Conservation (phyloP, 2,888 invertebrate species). For the Sesamia inferens region DNA sequence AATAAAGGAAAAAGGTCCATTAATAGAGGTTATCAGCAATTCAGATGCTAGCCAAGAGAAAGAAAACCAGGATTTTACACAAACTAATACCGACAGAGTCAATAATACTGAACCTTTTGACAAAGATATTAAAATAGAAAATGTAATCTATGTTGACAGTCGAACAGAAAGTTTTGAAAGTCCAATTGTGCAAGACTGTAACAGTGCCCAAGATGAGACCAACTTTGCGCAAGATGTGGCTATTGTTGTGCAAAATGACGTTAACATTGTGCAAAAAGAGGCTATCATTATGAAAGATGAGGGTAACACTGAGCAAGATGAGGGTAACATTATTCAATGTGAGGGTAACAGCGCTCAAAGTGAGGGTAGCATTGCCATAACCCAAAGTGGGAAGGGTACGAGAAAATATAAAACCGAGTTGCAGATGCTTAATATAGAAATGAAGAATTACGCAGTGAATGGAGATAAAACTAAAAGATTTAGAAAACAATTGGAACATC, state of each 20-base stretch:
- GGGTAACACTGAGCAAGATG: too few species aligned
- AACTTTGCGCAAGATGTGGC: not conserved
- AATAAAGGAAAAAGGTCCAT: not conserved
- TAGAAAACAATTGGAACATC: constrained; percentile 24
- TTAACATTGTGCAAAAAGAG: not conserved
- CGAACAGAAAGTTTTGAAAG: not conserved
- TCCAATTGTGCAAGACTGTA: not conserved
- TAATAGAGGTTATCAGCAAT: not conserved
- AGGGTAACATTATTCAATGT: not conserved
- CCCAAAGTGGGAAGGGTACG: constrained; percentile 1
- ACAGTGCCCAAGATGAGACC: not conserved
- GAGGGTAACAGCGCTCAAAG: not conserved
- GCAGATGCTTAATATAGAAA: constrained; percentile 13
- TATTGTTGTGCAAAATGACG: not conserved
- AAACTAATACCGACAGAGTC: not conserved
- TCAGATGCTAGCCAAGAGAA: not conserved
- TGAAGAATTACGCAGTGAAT: constrained; percentile 10
- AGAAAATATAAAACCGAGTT: constrained; percentile 30
- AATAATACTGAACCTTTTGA: not conserved
- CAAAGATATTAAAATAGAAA: not conserved
- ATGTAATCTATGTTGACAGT: constrained; percentile 9
- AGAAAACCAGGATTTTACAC: not conserved
- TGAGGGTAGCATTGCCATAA: not conserved
- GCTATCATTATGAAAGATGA: not conserved
- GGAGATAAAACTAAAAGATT: constrained; percentile 23